A percentile compares a stretch with the other conserved stretches of the same genome.
These are phyloP conservation scores for Parelbella ahira DNA, from an alignment of 2,888 invertebrate species.

Conservation along the genomic window DNA sequence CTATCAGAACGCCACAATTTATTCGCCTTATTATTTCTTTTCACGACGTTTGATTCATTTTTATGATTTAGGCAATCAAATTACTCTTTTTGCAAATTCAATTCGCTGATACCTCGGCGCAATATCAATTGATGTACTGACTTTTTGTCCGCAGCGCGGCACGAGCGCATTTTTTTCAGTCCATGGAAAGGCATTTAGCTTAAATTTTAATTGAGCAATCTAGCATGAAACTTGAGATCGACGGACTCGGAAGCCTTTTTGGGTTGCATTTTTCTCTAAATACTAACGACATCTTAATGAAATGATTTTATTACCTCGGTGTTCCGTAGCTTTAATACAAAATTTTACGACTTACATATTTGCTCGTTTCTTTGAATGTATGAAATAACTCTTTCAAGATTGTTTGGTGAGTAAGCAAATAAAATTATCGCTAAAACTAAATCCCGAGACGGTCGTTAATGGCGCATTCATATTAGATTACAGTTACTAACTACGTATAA, in stretches of 20 bases:
- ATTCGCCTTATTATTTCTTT: constrained; percentile 18
- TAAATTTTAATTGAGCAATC: constrained; percentile 3
- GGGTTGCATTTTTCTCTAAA: constrained; percentile 6
- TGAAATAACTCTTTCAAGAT: too few relatives aligned
- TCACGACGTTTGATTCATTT: constrained; percentile 18
- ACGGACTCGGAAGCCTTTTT: constrained; percentile 5
- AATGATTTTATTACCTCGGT: constrained; percentile 1
- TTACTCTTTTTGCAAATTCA: constrained; percentile 22
- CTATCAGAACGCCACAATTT: constrained; percentile 8
- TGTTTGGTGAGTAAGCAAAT: too few relatives aligned
- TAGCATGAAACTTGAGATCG: constrained; percentile 11
- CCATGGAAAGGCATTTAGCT: constrained; percentile 8
- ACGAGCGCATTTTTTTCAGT: constrained; percentile 13
- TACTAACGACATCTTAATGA: constrained; percentile 11
- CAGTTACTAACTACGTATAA: too few relatives aligned
- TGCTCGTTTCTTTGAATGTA: too few relatives aligned
- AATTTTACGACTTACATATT: too few relatives aligned
- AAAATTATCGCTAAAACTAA: too few relatives aligned
- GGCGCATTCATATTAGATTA: too few relatives aligned
- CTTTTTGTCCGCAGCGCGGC: constrained; percentile 8
- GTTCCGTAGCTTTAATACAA: too few relatives aligned
- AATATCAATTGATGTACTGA: constrained; percentile 8
- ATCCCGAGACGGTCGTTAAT: too few relatives aligned
- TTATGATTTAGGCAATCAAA: constrained; percentile 24
- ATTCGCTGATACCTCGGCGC: background rate